Evolutionary conservation across 1,140 invertebrate genomes (phyloP).

Genomic region (Lasioglossum baleicum): DNA sequence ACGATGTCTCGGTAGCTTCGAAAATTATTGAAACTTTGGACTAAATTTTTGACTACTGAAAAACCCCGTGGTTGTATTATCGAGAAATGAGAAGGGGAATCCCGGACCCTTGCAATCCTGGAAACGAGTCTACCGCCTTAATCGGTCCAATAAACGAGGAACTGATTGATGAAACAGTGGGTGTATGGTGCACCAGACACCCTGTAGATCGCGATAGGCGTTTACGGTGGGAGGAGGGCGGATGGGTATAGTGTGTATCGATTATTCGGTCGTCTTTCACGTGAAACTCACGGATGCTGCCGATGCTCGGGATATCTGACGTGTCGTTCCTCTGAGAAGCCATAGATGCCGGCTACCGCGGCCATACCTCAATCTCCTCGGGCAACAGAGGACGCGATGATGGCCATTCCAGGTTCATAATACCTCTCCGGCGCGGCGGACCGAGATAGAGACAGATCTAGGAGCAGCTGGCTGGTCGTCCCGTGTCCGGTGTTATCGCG

Average conservation of each 20-base stretch:
- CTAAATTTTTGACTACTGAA: too few relatives aligned
- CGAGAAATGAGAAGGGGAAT: too few relatives aligned
- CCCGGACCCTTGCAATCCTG: too few relatives aligned
- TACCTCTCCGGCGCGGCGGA: conserved; percentile 38
- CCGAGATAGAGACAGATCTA: background rate
- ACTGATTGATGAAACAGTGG: too few relatives aligned
- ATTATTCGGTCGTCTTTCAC: conserved; percentile 34
- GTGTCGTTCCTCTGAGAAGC: conserved; percentile 76
- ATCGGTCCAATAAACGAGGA: too few relatives aligned
- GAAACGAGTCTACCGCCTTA: too few relatives aligned
- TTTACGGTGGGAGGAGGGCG: background rate
- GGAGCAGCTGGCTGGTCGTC: conserved; percentile 35
- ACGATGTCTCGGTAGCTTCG: too few relatives aligned
- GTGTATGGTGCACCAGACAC: too few relatives aligned
- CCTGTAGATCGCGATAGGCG: background rate
- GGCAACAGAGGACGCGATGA: conserved; percentile 44
- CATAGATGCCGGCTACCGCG: conserved; percentile 78
- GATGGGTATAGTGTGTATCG: too few relatives aligned
- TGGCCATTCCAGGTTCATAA: conserved; percentile 54
- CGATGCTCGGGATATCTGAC: conserved; percentile 68
- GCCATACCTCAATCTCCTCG: conserved; percentile 74
- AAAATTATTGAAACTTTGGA: too few relatives aligned
- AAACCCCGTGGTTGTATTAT: too few relatives aligned
- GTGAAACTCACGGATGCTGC: conserved; percentile 71
- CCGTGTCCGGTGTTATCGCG: conserved; percentile 38